Evolutionary conservation across 1,140 invertebrate species (phyloP).

Genomic region (Wasmannia auropunctata): DNA sequence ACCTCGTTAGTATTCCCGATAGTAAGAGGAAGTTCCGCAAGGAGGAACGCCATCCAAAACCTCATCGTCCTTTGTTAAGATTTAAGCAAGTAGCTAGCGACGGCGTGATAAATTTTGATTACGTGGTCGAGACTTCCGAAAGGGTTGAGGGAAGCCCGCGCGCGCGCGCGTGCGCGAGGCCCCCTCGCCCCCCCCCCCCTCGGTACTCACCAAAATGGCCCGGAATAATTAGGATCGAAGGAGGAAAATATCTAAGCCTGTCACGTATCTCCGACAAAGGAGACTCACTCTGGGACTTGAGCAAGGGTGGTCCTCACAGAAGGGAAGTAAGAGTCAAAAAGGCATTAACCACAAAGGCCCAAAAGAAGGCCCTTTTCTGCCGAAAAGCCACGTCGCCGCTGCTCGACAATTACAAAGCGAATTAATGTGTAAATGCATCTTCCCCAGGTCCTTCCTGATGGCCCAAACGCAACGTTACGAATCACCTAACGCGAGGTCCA

Average conservation of each 20-base stretch:
- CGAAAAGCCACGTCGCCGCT: constrained; percentile 32
- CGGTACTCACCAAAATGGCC: constrained; percentile 4
- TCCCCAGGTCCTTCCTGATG: constrained; percentile 50
- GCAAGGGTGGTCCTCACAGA: constrained; percentile 56
- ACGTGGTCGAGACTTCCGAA: constrained; percentile 52
- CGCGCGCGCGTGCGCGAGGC: neutral
- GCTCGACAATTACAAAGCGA: constrained; percentile 71
- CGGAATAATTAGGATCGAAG: constrained; percentile 70
- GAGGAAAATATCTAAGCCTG: constrained; percentile 72
- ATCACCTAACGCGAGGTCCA: constrained; percentile 18
- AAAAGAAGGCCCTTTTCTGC: constrained; percentile 36
- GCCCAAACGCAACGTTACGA: neutral
- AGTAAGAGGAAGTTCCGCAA: constrained; percentile 47
- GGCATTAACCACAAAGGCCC: constrained; percentile 62
- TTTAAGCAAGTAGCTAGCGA: constrained; percentile 53
- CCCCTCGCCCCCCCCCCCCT: neutral
- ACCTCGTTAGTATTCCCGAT: constrained; percentile 66
- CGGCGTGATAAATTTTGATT: constrained; percentile 72
- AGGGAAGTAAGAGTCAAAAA: constrained; percentile 62
- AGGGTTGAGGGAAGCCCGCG: constrained; percentile 23
- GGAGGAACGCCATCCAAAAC: constrained; percentile 26
- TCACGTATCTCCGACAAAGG: constrained; percentile 70
- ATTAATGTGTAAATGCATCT: constrained; percentile 68
- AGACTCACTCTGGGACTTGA: constrained; percentile 42
- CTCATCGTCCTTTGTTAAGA: constrained; percentile 64